These are phyloP conservation scores for Numenius phaeopus DNA, from an alignment of 2,797 vertebrate genomes.

Conservation along the genomic window DNA sequence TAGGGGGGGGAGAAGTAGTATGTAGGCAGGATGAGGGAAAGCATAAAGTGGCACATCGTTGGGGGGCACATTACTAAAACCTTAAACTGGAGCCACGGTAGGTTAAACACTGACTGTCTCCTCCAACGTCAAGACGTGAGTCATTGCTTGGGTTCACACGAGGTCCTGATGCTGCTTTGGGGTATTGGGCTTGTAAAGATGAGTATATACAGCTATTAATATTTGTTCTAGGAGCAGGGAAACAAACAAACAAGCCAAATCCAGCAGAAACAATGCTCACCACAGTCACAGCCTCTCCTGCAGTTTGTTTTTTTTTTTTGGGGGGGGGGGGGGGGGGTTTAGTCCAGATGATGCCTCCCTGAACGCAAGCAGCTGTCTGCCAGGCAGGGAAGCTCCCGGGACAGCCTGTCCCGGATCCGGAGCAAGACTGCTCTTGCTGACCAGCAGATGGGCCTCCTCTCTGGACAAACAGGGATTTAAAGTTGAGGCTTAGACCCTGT, in stretches of 20 bases:
- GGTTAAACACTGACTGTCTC: not conserved
- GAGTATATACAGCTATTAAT: not conserved
- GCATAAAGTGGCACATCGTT: accelerated
- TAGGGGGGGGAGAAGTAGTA: accelerated
- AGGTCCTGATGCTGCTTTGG: not conserved
- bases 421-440: not conserved
- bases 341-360: not conserved
- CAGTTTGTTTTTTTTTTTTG: not conserved
- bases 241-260: not conserved
- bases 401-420: accelerated
- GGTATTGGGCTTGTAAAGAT: not conserved
- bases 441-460: not conserved
- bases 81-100: accelerated
- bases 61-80: not conserved
- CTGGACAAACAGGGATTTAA: accelerated
- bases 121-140: not conserved
- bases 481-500: not conserved
- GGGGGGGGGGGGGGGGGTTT: not conserved
- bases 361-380: not conserved
- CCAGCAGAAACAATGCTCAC: not conserved
- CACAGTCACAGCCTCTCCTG: not conserved
- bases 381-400: not conserved
- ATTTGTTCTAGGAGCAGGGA: not conserved
- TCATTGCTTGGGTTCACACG: accelerated
- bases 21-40: not conserved